Evolutionary conservation across 2,888 invertebrate species (phyloP).

Genomic region (Erebia palarica): DNA sequence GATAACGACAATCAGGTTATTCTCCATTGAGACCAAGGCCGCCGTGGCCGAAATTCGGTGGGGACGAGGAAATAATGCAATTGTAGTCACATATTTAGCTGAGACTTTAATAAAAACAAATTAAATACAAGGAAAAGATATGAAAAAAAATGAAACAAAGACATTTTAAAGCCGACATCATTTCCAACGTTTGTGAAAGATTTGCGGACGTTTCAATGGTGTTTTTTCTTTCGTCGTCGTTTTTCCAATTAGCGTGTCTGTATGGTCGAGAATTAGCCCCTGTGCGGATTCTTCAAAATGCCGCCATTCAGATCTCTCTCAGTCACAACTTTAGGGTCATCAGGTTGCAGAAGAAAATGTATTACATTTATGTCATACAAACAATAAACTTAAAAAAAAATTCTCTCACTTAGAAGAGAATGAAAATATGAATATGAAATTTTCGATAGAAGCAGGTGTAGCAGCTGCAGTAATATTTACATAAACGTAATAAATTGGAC

Average conservation of each 20-base stretch:
- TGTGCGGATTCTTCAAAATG: slow-evolving; percentile 35
- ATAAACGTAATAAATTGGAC: no score
- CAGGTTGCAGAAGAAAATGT: not conserved
- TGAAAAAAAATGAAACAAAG: slow-evolving; percentile 20
- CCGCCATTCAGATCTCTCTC: slow-evolving; percentile 30
- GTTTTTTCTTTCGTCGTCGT: slow-evolving; percentile 33
- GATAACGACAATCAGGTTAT: no score
- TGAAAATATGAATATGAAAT: no score
- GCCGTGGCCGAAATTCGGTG: no score
- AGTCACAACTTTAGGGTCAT: slow-evolving; percentile 28
- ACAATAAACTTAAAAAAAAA: no score
- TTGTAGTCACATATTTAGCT: not conserved
- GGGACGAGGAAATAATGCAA: no score
- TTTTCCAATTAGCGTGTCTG: slow-evolving; percentile 43
- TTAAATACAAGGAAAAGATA: slow-evolving; percentile 2
- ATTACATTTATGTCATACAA: not conserved
- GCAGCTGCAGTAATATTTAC: no score
- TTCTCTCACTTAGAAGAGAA: no score
- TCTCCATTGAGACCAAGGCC: no score
- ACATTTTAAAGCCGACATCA: slow-evolving; percentile 10
- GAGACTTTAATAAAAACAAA: not conserved
- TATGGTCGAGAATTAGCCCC: slow-evolving; percentile 40
- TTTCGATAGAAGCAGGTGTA: no score
- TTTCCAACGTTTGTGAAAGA: slow-evolving; percentile 31
- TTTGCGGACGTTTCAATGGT: slow-evolving; percentile 32